phyloP scores from a whole-genome alignment of 2,888 invertebrate species.

The Pseudococcus longispinus region DNA sequence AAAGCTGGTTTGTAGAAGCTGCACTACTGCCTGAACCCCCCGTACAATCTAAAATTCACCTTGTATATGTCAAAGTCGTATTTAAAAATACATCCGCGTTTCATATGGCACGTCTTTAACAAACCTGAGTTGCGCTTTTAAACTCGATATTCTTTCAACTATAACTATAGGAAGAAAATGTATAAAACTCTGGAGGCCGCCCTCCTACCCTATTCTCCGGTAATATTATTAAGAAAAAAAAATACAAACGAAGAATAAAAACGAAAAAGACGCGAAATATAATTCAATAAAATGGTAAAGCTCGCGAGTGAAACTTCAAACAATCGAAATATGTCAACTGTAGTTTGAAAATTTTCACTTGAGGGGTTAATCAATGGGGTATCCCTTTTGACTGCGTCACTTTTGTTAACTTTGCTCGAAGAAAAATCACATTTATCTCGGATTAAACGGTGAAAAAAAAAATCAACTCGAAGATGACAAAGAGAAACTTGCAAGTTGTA shows the following conservation, averaged over 20 bases:
- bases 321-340: slow-evolving; percentile 7
- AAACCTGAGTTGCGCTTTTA: not conserved
- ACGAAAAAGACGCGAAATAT: slow-evolving; percentile 7
- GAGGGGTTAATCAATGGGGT: slow-evolving; percentile 13
- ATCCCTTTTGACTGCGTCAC: not conserved
- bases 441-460: not conserved
- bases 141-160: not conserved
- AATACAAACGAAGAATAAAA: not conserved
- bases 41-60: not conserved
- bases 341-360: not conserved
- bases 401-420: not conserved
- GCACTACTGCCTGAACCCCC: no score
- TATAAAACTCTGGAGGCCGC: not conserved
- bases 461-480: not conserved
- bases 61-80: not conserved
- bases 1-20: no score
- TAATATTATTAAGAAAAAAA: slow-evolving; percentile 11
- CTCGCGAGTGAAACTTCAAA: slow-evolving; percentile 11
- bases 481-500: not conserved
- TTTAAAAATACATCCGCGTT: not conserved
- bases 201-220: not conserved
- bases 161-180: not conserved
- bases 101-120: not conserved
- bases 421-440: not conserved
- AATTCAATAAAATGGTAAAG: not conserved